phyloP scores from a whole-genome alignment of 2,113 vertebrate genomes.

The Malaclemys terrapin region DNA sequence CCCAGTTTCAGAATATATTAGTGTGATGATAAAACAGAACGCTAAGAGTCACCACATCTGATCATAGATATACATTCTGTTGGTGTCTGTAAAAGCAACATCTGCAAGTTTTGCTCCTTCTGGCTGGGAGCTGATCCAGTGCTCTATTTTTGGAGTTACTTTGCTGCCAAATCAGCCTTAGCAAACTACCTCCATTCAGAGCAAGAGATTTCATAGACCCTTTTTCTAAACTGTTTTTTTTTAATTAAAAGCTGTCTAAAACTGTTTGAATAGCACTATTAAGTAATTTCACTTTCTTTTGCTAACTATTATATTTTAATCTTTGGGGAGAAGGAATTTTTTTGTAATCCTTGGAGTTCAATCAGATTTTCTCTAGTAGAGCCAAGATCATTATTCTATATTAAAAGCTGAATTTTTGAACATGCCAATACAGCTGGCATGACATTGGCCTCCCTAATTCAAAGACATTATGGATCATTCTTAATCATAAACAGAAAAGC shows the following conservation, averaged over 20 bases:
- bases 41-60: conserved; percentile 28
- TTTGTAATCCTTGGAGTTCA: conserved; percentile 59
- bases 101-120: conserved; percentile 72
- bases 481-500: conserved; percentile 7
- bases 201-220: conserved; percentile 46
- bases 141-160: conserved; percentile 63
- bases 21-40: conserved; percentile 8
- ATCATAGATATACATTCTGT: not conserved
- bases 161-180: conserved; percentile 64
- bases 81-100: conserved; percentile 63
- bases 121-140: conserved; percentile 64
- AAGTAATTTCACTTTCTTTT: conserved; percentile 55
- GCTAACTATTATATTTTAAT: conserved; percentile 74
- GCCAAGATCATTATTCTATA: conserved; percentile 65
- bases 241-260: conserved; percentile 66
- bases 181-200: conserved; percentile 70
- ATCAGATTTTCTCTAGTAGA: conserved; percentile 53
- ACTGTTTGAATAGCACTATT: conserved; percentile 67
- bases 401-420: conserved; percentile 56
- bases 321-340: conserved; percentile 41
- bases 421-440: conserved; percentile 69
- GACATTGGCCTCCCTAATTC: conserved; percentile 65
- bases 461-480: conserved; percentile 62
- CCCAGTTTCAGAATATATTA: not conserved
- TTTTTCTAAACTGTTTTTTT: conserved; percentile 69